Evolutionary conservation across 2,797 vertebrate species (phyloP), one percentile per base, ranked within the genome.

Genomic region (Lagocephalus sceleratus): DNA sequence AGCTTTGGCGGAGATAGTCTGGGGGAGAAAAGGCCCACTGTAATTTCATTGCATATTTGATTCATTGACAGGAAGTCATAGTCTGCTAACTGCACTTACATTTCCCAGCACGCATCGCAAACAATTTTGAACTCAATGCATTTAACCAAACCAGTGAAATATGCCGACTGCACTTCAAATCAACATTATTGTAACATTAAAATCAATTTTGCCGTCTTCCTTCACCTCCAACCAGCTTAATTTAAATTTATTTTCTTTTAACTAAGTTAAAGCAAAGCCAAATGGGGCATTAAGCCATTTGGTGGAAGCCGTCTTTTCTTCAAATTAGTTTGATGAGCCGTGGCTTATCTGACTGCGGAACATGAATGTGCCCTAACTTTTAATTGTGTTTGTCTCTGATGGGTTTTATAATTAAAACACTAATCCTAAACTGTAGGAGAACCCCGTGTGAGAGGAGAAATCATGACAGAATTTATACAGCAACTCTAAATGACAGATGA

Each of bases 1-100:
- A 99, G 89, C 97, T 98, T 92, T 99, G 97, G 87, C 97, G 96
- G 81, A 99, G 93, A 92, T 98, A 98, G 91, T 99, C 97, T 99
- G 89, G 6, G 40, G 40, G 15, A 42, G 17, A 42, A 42, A 42
- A n/a, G 4, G 17, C 4, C n/a, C n/a, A 5, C n/a, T 41, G 10
- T 10, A 42, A 42, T 17, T 9, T 3, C 1, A 9, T 42, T 8
- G 7, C 17, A 19, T 8, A 2, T 42, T 42, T 9, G 40, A 42
- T 6, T 35, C 14, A 12, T 1, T 12, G 0, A 35, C 32, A 5
- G 32, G 32, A 35, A 14, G 32, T 14, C 4, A 12, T 3, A 35
- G 12, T 14, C 32, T 14, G 32, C 10, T 2, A 8, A 3, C 32
- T 14, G 32, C 32, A 35, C 11, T 10, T 12, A 3, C 4, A 3